Evolutionary conservation across 2,888 invertebrate genomes (phyloP).

Genomic region (Epirrhoe tristata): DNA sequence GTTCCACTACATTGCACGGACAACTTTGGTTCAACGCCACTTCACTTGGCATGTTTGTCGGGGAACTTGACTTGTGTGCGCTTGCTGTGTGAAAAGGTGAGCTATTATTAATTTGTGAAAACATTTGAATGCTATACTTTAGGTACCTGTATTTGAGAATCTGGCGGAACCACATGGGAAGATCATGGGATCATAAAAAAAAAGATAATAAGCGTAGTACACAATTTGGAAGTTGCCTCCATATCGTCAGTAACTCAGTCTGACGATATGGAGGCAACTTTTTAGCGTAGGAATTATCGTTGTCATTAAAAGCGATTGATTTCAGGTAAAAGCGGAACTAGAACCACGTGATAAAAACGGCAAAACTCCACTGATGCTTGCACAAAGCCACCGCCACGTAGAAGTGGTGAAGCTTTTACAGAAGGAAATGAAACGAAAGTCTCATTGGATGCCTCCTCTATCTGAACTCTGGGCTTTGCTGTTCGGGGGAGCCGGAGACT

Average conservation of each 20-base stretch:
- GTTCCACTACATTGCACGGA: constrained; percentile 95
- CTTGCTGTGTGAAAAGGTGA: constrained; percentile 94
- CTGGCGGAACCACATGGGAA: too few species aligned
- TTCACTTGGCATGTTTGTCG: constrained; percentile 95
- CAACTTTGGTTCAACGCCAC: constrained; percentile 96
- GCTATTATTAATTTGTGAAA: too few species aligned
- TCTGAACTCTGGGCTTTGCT: constrained; percentile 95
- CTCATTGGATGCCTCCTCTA: constrained; percentile 94
- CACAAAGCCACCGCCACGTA: constrained; percentile 94
- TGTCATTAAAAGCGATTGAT: constrained; percentile 18
- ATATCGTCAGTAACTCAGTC: too few species aligned
- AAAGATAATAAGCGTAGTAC: too few species aligned
- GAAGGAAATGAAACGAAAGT: constrained; percentile 92
- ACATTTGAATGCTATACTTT: too few species aligned
- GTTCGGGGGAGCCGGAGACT: constrained; percentile 96
- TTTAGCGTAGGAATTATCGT: neutral
- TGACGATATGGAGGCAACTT: neutral
- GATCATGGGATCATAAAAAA: too few species aligned
- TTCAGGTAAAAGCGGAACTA: constrained; percentile 92
- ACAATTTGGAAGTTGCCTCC: too few species aligned
- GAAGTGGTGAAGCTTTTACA: constrained; percentile 93
- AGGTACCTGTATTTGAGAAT: too few species aligned
- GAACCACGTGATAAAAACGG: constrained; percentile 96
- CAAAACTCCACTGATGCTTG: constrained; percentile 95
- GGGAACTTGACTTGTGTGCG: constrained; percentile 95